Conservation (phyloP, 2,113 vertebrate genomes). For the Plectropomus leopardus region DNA sequence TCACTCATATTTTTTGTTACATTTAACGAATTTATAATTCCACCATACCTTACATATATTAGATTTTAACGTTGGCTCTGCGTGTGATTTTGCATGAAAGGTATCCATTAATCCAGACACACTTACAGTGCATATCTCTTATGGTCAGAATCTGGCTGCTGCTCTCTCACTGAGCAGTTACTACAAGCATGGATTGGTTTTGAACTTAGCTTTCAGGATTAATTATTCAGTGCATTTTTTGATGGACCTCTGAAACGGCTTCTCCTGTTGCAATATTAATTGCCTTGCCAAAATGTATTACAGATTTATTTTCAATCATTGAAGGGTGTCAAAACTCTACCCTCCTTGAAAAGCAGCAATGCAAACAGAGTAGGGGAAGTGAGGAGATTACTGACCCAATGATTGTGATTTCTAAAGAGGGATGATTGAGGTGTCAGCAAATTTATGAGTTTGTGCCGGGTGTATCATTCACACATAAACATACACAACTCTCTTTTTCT, state of each 20-base stretch:
- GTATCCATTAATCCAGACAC: conserved; percentile 44
- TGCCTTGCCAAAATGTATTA: conserved; percentile 81
- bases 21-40: neutral
- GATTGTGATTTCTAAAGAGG: conserved; percentile 37
- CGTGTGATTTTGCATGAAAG: conserved; percentile 19
- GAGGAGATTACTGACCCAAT: conserved; percentile 50
- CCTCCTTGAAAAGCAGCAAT: conserved; percentile 11
- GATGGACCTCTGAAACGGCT: conserved; percentile 79
- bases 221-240: conserved; percentile 81
- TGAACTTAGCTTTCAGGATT: conserved; percentile 80
- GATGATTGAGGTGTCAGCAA: conserved; percentile 21
- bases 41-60: neutral
- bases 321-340: conserved; percentile 57
- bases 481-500: neutral
- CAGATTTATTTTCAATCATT: conserved; percentile 78
- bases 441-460: conserved; percentile 10
- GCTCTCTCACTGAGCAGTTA: conserved; percentile 54
- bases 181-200: conserved; percentile 70
- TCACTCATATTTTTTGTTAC: neutral
- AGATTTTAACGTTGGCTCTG: neutral
- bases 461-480: neutral
- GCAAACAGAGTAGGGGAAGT: conserved; percentile 47
- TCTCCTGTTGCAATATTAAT: conserved; percentile 82
- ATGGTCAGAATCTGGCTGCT: conserved; percentile 55
- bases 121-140: conserved; percentile 28